Evolutionary conservation across 2,113 vertebrate genomes (phyloP).

Genomic region (Arvicanthis niloticus): DNA sequence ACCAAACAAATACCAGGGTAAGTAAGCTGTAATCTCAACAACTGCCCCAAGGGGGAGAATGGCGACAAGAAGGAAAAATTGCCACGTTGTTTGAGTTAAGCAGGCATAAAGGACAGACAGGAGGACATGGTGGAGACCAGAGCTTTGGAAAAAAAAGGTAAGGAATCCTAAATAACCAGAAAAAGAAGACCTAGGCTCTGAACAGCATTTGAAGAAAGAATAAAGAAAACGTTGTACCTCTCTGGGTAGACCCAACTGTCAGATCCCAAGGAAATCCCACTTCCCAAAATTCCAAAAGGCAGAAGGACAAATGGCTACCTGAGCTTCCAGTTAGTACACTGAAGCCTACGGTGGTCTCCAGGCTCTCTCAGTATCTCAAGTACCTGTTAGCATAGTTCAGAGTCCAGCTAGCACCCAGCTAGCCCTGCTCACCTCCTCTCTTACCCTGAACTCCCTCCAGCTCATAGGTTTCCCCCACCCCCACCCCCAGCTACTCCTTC

Average conservation of each 20-base stretch:
- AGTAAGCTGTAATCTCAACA: background rate
- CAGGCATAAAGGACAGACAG: background rate
- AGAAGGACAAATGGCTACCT: background rate
- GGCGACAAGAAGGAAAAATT: background rate
- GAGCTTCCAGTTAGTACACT: background rate
- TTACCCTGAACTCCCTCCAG: background rate
- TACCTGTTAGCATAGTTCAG: background rate
- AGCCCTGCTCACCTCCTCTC: background rate
- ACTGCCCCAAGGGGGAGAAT: background rate
- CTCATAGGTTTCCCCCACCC: background rate
- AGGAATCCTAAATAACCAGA: background rate
- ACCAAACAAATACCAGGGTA: background rate
- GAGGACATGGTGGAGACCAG: background rate
- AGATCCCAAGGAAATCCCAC: background rate
- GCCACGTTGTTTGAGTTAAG: background rate
- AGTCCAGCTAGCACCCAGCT: background rate
- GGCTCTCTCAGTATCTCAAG: background rate
- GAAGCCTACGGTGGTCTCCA: background rate
- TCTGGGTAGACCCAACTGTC: background rate
- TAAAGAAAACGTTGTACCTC: background rate
- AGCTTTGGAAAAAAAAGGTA: background rate
- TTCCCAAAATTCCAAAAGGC: background rate
- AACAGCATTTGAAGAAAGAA: background rate
- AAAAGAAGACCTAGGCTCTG: background rate
- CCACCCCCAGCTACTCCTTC: background rate